Evolutionary conservation across 2,888 invertebrate genomes (phyloP).

Genomic region (Sarcophaga caerulescens): DNA sequence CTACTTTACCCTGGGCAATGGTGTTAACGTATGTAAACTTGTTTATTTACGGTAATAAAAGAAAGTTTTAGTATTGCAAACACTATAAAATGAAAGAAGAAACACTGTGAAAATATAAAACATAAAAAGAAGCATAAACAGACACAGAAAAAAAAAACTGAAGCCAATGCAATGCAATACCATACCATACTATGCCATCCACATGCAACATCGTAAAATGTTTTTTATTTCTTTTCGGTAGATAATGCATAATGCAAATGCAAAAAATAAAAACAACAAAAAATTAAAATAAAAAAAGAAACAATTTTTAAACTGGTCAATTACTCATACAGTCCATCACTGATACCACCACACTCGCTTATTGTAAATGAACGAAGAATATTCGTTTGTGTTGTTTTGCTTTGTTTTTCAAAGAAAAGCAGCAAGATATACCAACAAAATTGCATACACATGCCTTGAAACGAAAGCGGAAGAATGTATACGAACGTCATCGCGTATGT

Average conservation of each 20-base stretch:
- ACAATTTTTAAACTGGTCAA: constrained; percentile 28
- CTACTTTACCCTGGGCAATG: not conserved
- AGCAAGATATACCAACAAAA: constrained; percentile 24
- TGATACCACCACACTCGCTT: not conserved
- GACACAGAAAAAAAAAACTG: constrained; percentile 50
- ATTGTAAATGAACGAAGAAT: no score
- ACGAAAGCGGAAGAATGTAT: constrained; percentile 47
- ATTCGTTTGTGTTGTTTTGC: no score
- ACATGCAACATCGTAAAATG: constrained; percentile 51
- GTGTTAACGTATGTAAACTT: not conserved
- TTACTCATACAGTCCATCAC: constrained; percentile 17
- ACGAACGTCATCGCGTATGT: not conserved
- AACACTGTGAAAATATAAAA: constrained; percentile 29
- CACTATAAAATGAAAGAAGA: constrained; percentile 13
- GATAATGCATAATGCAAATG: constrained; percentile 5
- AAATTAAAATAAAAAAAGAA: not conserved
- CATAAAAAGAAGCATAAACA: constrained; percentile 16
- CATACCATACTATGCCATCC: constrained; percentile 2
- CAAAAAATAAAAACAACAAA: not conserved
- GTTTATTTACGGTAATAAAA: constrained; percentile 37
- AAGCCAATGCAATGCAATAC: constrained; percentile 52
- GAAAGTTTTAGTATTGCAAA: constrained; percentile 47
- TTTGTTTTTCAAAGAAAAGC: not conserved
- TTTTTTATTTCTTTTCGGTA: constrained; percentile 8
- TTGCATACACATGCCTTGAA: constrained; percentile 23